Evolutionary conservation across 2,888 invertebrate species (phyloP).

Genomic region (Drosophila nigricruria): DNA sequence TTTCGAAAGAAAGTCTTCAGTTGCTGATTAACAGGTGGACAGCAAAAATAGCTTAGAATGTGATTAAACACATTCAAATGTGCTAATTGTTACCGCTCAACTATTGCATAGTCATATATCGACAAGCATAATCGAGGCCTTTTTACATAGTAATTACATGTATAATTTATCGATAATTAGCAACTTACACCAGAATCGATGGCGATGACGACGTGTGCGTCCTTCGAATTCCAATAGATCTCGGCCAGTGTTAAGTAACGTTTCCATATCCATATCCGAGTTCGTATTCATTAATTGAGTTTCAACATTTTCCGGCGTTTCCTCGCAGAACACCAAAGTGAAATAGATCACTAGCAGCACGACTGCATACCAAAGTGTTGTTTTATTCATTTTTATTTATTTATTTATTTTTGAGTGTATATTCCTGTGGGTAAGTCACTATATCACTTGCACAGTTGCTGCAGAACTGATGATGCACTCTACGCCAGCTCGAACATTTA

Average conservation of each 20-base stretch:
- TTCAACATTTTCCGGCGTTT: constrained; percentile 37
- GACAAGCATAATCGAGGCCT: constrained; percentile 53
- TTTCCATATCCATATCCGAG: constrained; percentile 44
- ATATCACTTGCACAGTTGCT: constrained; percentile 54
- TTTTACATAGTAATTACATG: no score
- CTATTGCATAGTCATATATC: constrained; percentile 6
- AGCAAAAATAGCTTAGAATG: constrained; percentile 37
- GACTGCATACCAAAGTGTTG: constrained; percentile 70
- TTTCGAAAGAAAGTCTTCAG: constrained; percentile 67
- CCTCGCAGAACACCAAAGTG: constrained; percentile 75
- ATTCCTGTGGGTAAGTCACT: constrained; percentile 46
- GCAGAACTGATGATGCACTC: constrained; percentile 74
- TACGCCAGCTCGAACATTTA: constrained; percentile 49
- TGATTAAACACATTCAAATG: constrained; percentile 13
- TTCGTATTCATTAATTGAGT: constrained; percentile 43
- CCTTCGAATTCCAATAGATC: constrained; percentile 72
- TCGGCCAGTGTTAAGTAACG: constrained; percentile 49
- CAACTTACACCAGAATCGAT: constrained; percentile 68
- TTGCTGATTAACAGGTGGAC: constrained; percentile 44
- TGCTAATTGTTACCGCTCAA: constrained; percentile 49
- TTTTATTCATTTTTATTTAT: constrained; percentile 75
- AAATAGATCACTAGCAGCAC: constrained; percentile 74
- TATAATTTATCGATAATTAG: background rate
- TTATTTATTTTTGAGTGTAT: constrained; percentile 22
- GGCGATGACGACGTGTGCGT: constrained; percentile 74